Conservation (phyloP, 2,113 vertebrate genomes). For the Mola mola region DNA sequence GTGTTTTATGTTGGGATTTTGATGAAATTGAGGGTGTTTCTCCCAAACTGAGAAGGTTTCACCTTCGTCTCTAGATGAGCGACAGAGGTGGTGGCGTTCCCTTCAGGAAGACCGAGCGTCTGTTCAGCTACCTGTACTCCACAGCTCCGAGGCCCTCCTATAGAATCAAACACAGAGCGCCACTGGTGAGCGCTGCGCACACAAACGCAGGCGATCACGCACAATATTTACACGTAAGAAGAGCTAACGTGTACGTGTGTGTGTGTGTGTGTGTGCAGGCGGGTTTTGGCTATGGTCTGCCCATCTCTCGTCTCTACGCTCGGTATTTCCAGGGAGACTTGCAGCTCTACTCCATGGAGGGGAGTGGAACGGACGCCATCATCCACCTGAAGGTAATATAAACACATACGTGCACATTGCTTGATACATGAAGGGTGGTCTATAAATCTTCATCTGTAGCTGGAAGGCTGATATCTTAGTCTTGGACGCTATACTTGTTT, state of each 20-base stretch:
- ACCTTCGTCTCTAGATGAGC: slow-evolving; percentile 81
- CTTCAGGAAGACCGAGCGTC: slow-evolving; percentile 85
- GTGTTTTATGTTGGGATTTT: too few relatives aligned
- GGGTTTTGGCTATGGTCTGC: slow-evolving; percentile 89
- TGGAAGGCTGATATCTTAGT: not conserved
- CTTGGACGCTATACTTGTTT: too few relatives aligned
- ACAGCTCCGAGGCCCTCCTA: slow-evolving; percentile 86
- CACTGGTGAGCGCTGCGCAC: slow-evolving; percentile 76
- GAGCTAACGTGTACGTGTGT: slow-evolving; percentile 9
- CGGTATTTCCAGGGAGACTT: slow-evolving; percentile 93
- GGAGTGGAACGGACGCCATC: slow-evolving; percentile 86
- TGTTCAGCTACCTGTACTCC: slow-evolving; percentile 93
- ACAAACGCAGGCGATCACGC: not conserved
- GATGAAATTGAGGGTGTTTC: too few relatives aligned
- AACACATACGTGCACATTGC: not conserved
- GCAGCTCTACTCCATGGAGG: slow-evolving; percentile 92
- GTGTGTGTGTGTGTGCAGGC: slow-evolving; percentile 73
- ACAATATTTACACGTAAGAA: not conserved
- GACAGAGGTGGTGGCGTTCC: slow-evolving; percentile 89
- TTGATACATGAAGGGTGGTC: too few relatives aligned
- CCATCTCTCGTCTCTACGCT: slow-evolving; percentile 90
- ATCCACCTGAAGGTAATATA: slow-evolving; percentile 87
- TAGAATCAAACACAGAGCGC: slow-evolving; percentile 79
- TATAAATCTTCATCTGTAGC: not conserved
- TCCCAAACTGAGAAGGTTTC: too few relatives aligned